Evolutionary conservation across 2,888 invertebrate species (phyloP), one percentile per base, ranked within the genome.

Genomic region (Phragmatobia fuliginosa): DNA sequence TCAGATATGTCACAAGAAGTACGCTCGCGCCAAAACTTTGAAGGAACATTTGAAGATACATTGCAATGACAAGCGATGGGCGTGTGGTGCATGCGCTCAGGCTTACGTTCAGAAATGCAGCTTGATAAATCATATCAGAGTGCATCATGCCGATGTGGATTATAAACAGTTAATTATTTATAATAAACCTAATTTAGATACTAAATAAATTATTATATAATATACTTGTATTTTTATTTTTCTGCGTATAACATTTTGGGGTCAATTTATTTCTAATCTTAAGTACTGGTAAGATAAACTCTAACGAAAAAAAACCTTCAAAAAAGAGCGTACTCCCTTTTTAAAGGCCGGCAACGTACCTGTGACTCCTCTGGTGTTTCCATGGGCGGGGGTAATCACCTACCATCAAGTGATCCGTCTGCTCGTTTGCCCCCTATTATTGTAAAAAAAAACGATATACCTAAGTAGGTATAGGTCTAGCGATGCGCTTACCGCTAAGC

Each of bases 1-100:
- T 72, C 84, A 88, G 33, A 77, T 91, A 1, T 94, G 94, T 73
- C 81, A 85, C 31, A 94, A 93, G 67, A 81, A 76, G 18, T 90
- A 85, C 66, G 80, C 81, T 0, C 84, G 85, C 28, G 70, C 75
- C 18, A 83, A 86, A 68, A 84, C 86, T 7, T 72, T 88, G 49
- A 81, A 72, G 2, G 83, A 86, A 62, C 90, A 89, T 75, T 72
- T 84, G 70, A 80, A 84, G 33, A 87, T 87, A n/a, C 89, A 89
- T 71, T 76, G 76, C 49, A 86, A 87, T 52, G 88, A 87, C 11
- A 86, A 78, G 58, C 73, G 87, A 11, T 84, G 82, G 66, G 74
- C 73, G 1, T 90, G 90, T 58, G 68, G 71, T 0, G 71, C 80
- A 3, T 90, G 90, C 45, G 76, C 79, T 0, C 81, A 81, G 10